Evolutionary conservation across 2,113 vertebrate genomes (phyloP), one percentile per base, ranked within the genome.

Genomic region (Micromys minutus): DNA sequence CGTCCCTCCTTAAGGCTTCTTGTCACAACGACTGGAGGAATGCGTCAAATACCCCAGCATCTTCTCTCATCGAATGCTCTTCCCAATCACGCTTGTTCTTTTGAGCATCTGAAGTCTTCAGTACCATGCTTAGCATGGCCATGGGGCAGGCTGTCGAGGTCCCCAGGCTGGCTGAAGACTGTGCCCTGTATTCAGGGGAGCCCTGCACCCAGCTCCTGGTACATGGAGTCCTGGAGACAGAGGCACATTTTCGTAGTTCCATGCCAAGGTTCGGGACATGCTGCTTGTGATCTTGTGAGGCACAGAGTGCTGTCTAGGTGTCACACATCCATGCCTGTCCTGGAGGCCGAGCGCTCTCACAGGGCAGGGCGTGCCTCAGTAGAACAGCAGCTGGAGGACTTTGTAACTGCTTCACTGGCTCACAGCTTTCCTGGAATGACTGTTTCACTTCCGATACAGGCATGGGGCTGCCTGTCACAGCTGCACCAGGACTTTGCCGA

Each of bases 281-380:
- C 42, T 85, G 59, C 8, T 45, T 21, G 26, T 63, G 61, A 22
- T 17, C 29, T 17, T 1, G 10, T 11, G 81, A 47, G 61, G 16
- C 45, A 0, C 3, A 5, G 21, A 36, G 31, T n/a, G 63, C 45
- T 12, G 3, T 42, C 55, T 26, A n/a, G n/a, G 0, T n/a, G 61
- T 86, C 45, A 50, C 29, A 67, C 29, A 65, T 3, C 26, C 81
- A 11, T 31, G n/a, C 39, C 81, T 12, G 13, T 42, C 79, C 55
- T 7, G 10, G 39, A 61, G 39, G 47, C 16, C 26, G 1, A 17
- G 4, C 42, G 81, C 81, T 52, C 7, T 52, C 17, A 8, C n/a
- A 42, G 55, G 52, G 26, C 4, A 0, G 2, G 39, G 10, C 31
- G 57, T 19, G 57, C 57, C 42, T 84, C 80, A n/a, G 19, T 85